Conservation (phyloP, 1,140 invertebrate species). For the Theocolax elegans region DNA sequence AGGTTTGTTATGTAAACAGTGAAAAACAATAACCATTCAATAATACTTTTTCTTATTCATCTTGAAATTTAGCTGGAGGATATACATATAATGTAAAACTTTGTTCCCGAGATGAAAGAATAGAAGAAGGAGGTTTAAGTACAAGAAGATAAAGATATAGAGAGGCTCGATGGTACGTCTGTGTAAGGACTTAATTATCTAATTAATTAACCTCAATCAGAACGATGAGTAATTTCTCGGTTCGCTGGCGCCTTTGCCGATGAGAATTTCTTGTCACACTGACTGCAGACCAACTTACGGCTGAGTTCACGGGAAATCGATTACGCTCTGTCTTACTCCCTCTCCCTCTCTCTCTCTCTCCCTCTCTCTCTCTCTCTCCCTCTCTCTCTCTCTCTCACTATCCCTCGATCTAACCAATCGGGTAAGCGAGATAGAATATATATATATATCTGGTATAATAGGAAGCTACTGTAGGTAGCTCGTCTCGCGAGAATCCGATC, state of each 20-base stretch:
- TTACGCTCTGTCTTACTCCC: constrained; percentile 58
- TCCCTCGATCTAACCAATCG: constrained; percentile 17
- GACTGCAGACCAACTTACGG: constrained; percentile 65
- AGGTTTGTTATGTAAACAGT: no score
- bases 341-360: constrained; percentile 13
- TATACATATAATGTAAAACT: no score
- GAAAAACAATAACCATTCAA: no score
- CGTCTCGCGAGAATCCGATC: constrained; percentile 28
- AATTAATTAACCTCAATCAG: constrained; percentile 70
- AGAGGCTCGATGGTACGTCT: constrained; percentile 29
- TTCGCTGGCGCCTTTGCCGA: constrained; percentile 65
- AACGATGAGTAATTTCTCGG: constrained; percentile 70
- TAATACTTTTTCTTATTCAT: no score
- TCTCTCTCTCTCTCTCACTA: constrained; percentile 27
- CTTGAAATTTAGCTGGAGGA: neutral
- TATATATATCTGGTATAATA: neutral
- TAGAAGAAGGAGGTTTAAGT: neutral
- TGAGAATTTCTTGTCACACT: constrained; percentile 67
- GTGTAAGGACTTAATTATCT: constrained; percentile 67
- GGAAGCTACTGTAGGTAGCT: neutral
- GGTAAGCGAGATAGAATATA: neutral
- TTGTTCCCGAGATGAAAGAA: neutral
- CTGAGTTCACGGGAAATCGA: constrained; percentile 67
- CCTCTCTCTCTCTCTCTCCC: constrained; percentile 45
- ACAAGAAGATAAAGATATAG: neutral